Percentiles rank a stretch among this genome's conserved stretches.
These are phyloP conservation scores for Apeltes quadracus DNA, from an alignment of 2,113 vertebrate genomes.

Conservation along the genomic window DNA sequence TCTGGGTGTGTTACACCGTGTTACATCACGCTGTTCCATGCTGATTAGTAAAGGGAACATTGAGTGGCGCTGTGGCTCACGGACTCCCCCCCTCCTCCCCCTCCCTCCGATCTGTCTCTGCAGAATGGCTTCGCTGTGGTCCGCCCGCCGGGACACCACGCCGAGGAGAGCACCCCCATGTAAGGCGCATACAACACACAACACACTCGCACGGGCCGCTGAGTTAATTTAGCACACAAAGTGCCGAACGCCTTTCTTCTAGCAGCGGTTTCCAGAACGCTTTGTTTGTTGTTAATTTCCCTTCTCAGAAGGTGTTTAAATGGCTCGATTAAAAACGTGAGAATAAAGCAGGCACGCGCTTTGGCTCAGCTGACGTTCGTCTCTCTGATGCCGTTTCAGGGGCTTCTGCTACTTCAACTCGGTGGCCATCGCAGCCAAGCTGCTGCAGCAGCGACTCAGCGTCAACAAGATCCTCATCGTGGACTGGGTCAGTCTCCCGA, in stretches of 20 bases:
- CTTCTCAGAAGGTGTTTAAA: constrained; percentile 12
- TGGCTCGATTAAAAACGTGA: constrained; percentile 10
- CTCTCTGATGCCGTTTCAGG: constrained; percentile 76
- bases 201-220: constrained; percentile 2
- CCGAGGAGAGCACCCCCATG: constrained; percentile 98
- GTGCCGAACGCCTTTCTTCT: constrained; percentile 10
- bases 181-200: constrained; percentile 79
- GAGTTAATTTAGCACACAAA: constrained; percentile 51
- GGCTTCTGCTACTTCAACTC: constrained; percentile 99
- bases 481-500: constrained; percentile 88
- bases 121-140: constrained; percentile 98
- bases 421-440: constrained; percentile 90
- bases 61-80: constrained; percentile 18
- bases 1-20: background rate
- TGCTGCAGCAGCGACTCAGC: constrained; percentile 86
- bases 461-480: constrained; percentile 92
- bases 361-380: background rate
- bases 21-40: background rate
- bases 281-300: constrained; percentile 40
- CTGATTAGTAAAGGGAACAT: background rate
- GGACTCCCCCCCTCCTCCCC: constrained; percentile 6
- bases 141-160: constrained; percentile 95
- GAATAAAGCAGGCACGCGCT: background rate
- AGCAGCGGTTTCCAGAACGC: background rate
- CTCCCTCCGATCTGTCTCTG: constrained; percentile 12